These are phyloP conservation scores for Thaumetopoea pityocampa DNA, from an alignment of 1,140 invertebrate species.

Conservation along the genomic window DNA sequence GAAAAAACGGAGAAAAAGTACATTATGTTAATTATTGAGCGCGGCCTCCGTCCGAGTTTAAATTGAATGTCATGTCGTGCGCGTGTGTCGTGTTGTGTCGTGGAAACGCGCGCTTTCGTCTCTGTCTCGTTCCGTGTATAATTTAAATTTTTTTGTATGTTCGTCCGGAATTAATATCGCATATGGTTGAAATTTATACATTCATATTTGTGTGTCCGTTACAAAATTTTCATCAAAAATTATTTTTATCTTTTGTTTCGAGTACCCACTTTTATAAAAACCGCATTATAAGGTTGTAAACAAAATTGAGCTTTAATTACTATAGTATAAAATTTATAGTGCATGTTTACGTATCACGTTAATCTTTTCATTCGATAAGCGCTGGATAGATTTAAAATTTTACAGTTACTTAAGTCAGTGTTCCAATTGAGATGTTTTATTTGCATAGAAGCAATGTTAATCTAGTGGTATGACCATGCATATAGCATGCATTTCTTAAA, in stretches of 20 bases:
- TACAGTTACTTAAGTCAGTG: no score
- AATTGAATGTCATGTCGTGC: constrained; percentile 66
- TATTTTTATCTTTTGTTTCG: constrained; percentile 9
- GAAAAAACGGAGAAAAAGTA: constrained; percentile 72
- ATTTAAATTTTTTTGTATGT: constrained; percentile 21
- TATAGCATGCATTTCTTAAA: no score
- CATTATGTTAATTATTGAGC: constrained; percentile 75
- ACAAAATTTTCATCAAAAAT: constrained; percentile 13
- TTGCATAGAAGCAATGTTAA: no score
- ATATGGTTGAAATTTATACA: constrained; percentile 12
- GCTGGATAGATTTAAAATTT: no score
- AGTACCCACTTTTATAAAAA: constrained; percentile 4
- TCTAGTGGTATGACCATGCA: no score
- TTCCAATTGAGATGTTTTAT: no score
- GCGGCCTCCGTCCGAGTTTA: constrained; percentile 59
- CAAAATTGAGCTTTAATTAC: constrained; percentile 5
- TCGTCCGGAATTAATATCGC: constrained; percentile 22
- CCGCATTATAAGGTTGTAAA: constrained; percentile 8
- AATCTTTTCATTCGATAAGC: constrained; percentile 17
- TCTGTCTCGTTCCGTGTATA: constrained; percentile 23
- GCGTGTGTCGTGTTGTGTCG: constrained; percentile 20
- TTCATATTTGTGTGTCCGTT: constrained; percentile 8
- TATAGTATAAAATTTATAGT: constrained; percentile 1
- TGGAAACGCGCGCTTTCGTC: constrained; percentile 28
- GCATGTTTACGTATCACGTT: neutral